Conservation (phyloP, 2,113 vertebrate genomes). For the Mus pahari region DNA sequence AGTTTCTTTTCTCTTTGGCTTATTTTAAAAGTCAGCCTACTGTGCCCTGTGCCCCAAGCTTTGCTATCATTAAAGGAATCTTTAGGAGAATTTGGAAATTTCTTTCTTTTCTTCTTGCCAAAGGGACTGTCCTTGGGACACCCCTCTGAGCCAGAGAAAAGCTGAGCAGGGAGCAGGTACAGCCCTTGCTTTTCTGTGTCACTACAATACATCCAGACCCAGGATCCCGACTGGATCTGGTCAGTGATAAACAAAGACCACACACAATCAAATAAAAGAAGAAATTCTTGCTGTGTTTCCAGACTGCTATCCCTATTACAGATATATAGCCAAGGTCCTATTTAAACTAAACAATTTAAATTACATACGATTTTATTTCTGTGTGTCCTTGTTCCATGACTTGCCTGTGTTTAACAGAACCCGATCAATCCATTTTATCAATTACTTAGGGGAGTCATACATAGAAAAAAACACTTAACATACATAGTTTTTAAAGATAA, state of each 20-base stretch:
- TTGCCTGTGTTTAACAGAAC: not conserved
- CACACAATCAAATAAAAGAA: not conserved
- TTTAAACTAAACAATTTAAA: not conserved
- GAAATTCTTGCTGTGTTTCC: not conserved
- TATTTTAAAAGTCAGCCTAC: not conserved
- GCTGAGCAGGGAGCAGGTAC: not conserved
- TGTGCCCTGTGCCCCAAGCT: not conserved
- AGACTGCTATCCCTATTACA: slow-evolving; percentile 6
- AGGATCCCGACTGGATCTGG: not conserved
- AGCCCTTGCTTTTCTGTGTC: not conserved
- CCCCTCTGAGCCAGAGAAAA: not conserved
- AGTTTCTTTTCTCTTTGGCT: not conserved
- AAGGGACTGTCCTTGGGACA: not conserved
- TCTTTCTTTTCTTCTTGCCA: not conserved
- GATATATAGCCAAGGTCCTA: not conserved
- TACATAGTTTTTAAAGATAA: not conserved
- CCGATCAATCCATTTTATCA: not conserved
- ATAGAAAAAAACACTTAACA: not conserved
- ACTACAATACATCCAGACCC: not conserved
- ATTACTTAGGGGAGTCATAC: not conserved
- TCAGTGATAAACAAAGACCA: not conserved
- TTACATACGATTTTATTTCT: not conserved
- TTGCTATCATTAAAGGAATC: not conserved
- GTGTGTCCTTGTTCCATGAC: not conserved
- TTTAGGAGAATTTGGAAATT: not conserved